Evolutionary conservation across 2,113 vertebrate species (phyloP).

Genomic region (Cinclus cinclus): DNA sequence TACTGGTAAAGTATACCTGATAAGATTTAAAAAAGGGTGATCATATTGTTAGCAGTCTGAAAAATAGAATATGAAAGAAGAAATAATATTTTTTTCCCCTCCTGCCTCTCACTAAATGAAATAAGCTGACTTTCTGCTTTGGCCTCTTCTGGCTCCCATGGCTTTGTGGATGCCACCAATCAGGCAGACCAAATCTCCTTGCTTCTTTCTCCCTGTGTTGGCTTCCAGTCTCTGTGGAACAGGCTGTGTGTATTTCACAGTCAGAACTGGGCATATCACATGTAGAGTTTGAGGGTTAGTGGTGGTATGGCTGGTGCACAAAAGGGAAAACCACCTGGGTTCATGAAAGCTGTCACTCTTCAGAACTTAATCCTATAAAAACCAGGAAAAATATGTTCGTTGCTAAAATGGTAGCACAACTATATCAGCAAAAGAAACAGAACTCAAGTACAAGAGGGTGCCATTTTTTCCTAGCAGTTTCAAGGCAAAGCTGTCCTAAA

Average conservation of each 20-base stretch:
- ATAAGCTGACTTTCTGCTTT: neutral
- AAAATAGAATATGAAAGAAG: neutral
- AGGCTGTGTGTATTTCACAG: neutral
- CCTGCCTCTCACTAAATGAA: neutral
- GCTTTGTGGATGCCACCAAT: neutral
- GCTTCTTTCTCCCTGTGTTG: neutral
- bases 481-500: neutral
- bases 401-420: neutral
- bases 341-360: neutral
- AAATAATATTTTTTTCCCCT: neutral
- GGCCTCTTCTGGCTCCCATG: neutral
- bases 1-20: neutral
- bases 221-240: neutral
- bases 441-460: neutral
- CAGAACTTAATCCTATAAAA: neutral
- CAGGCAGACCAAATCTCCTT: neutral
- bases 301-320: neutral
- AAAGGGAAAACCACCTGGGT: neutral
- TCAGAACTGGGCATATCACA: neutral
- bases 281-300: neutral
- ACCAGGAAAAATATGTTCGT: neutral
- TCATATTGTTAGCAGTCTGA: neutral
- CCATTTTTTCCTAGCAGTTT: neutral
- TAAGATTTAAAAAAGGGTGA: neutral
- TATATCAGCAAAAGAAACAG: neutral